A percentile compares a stretch with the other conserved stretches of the same genome.
These are phyloP conservation scores for Criorhina ranunculi DNA, from an alignment of 2,888 invertebrate species.

Conservation along the genomic window DNA sequence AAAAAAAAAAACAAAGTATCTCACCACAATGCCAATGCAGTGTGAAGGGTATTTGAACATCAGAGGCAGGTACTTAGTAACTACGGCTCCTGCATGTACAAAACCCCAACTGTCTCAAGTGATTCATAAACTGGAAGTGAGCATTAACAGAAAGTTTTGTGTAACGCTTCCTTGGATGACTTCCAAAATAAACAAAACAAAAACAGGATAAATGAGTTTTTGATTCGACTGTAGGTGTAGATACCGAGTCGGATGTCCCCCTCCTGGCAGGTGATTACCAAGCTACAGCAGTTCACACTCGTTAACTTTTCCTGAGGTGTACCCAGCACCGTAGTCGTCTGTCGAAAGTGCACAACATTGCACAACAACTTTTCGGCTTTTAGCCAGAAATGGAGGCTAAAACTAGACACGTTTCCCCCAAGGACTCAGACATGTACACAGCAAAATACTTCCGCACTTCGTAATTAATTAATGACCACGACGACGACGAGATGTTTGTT, in stretches of 20 bases:
- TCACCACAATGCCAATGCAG: slow-evolving; percentile 6
- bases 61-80: background rate
- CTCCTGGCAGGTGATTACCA: slow-evolving; percentile 56
- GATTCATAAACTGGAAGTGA: slow-evolving; percentile 70
- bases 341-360: slow-evolving; percentile 18
- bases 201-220: slow-evolving; percentile 68
- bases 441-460: slow-evolving; percentile 41
- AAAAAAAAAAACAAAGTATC: background rate
- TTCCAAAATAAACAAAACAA: slow-evolving; percentile 57
- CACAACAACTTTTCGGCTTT: slow-evolving; percentile 47
- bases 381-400: slow-evolving; percentile 1
- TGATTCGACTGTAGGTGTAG: slow-evolving; percentile 44
- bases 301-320: slow-evolving; percentile 38
- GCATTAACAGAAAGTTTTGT: slow-evolving; percentile 64
- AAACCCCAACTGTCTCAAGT: slow-evolving; percentile 56
- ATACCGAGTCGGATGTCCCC: background rate
- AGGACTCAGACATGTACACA: slow-evolving; percentile 4
- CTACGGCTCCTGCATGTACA: background rate
- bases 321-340: background rate
- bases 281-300: slow-evolving; percentile 54
- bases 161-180: slow-evolving; percentile 46
- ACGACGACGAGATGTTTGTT: slow-evolving; percentile 26
- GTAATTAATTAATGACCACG: slow-evolving; percentile 51
- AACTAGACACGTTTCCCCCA: slow-evolving; percentile 35
- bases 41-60: slow-evolving; percentile 41